These are phyloP conservation scores for Trachymyrmex cornetzi DNA, from an alignment of 1,140 invertebrate genomes.

Conservation along the genomic window DNA sequence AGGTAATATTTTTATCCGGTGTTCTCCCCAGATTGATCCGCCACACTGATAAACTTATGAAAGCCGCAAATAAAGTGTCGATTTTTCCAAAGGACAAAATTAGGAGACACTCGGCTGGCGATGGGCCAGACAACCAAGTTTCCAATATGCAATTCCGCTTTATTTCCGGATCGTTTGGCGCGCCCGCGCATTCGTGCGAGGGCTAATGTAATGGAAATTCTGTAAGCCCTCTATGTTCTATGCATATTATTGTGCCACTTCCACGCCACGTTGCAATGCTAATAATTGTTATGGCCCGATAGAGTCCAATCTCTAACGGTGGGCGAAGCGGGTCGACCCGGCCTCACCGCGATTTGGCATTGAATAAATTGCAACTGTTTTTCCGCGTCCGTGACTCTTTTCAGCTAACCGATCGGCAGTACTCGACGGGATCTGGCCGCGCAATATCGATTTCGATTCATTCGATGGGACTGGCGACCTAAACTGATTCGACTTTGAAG, in stretches of 20 bases:
- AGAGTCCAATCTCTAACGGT: slow-evolving; percentile 75
- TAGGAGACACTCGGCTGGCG: slow-evolving; percentile 73
- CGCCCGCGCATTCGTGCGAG: slow-evolving; percentile 74
- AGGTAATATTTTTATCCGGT: not conserved
- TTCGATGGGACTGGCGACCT: slow-evolving; percentile 58
- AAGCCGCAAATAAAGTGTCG: slow-evolving; percentile 68
- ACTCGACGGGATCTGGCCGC: slow-evolving; percentile 51
- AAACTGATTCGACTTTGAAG: slow-evolving; percentile 71
- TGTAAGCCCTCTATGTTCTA: slow-evolving; percentile 73
- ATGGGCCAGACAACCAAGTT: slow-evolving; percentile 71
- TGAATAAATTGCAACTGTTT: slow-evolving; percentile 79
- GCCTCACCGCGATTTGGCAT: slow-evolving; percentile 69
- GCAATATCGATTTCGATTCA: slow-evolving; percentile 72
- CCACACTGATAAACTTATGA: slow-evolving; percentile 51
- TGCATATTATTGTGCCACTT: slow-evolving; percentile 83
- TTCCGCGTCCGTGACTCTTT: slow-evolving; percentile 64
- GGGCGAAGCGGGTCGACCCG: slow-evolving; percentile 58
- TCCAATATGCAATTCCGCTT: slow-evolving; percentile 80
- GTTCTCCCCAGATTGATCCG: slow-evolving; percentile 7
- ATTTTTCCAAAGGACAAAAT: slow-evolving; percentile 77
- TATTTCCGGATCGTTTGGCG: slow-evolving; percentile 82
- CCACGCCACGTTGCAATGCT: slow-evolving; percentile 73
- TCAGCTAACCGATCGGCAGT: slow-evolving; percentile 67
- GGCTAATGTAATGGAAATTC: slow-evolving; percentile 83
- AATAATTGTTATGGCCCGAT: slow-evolving; percentile 82